phyloP scores from a whole-genome alignment of 2,888 invertebrate genomes.

The Acanthosepion esculentum region DNA sequence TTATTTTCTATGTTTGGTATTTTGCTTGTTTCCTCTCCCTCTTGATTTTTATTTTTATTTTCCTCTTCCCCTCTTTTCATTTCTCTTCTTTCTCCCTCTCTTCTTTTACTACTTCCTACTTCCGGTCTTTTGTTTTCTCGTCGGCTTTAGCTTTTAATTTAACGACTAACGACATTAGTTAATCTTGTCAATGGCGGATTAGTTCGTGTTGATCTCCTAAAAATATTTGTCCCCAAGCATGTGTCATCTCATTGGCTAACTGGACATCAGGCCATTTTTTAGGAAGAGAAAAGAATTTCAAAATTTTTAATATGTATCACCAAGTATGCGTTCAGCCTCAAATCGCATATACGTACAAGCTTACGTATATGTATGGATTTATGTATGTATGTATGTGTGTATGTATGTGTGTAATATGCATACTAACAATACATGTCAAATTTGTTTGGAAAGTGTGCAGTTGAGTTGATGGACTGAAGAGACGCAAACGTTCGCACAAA shows the following conservation, averaged over 20 bases:
- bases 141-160: neutral
- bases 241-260: neutral
- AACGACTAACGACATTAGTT: neutral
- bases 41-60: neutral
- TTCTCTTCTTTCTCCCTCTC: neutral
- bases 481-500: no score
- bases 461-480: no score
- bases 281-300: neutral
- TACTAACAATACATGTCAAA: no score
- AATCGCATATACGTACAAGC: neutral
- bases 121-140: neutral
- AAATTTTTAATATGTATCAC: neutral
- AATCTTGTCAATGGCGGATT: neutral
- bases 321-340: neutral
- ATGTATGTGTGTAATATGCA: neutral
- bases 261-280: neutral
- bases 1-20: neutral
- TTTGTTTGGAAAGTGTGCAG: no score
- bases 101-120: neutral
- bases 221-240: constrained; percentile 22
- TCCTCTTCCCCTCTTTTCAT: neutral
- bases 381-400: no score
- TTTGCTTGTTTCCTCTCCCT: neutral
- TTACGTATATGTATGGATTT: no score
- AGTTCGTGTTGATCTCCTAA: neutral